Evolutionary conservation across 2,888 invertebrate species (phyloP).

Genomic region (Andrena bicolor): DNA sequence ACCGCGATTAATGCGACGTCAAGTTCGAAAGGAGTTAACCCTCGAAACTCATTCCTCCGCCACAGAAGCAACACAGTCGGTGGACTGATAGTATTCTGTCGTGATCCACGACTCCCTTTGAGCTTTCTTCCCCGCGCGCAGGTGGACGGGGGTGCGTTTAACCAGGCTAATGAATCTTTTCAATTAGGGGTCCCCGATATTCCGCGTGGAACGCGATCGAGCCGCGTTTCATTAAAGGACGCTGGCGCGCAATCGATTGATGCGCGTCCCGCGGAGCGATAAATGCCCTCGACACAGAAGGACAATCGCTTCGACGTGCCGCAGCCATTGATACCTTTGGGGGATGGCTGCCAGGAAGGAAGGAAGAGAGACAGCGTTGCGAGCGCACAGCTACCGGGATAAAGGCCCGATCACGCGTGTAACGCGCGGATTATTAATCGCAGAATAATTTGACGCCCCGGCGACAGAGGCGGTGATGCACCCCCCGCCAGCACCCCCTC

Average conservation of each 20-base stretch:
- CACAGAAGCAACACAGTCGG: not conserved
- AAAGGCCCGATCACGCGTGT: constrained; percentile 83
- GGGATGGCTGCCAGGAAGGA: constrained; percentile 69
- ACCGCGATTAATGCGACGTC: no score
- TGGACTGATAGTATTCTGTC: not conserved
- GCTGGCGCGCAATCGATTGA: constrained; percentile 57
- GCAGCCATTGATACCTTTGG: constrained; percentile 71
- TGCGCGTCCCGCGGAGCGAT: constrained; percentile 67
- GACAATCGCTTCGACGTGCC: constrained; percentile 70
- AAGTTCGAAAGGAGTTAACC: not conserved
- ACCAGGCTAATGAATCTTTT: constrained; percentile 37
- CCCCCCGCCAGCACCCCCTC: constrained; percentile 53
- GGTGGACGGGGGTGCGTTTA: not conserved
- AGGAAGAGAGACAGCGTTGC: constrained; percentile 65
- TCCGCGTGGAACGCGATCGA: constrained; percentile 18
- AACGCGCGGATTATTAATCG: constrained; percentile 84
- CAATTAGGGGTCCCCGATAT: constrained; percentile 27
- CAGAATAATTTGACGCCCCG: constrained; percentile 81
- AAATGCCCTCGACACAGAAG: constrained; percentile 70
- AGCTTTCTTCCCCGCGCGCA: not conserved
- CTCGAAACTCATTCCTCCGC: not conserved
- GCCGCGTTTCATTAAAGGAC: constrained; percentile 65
- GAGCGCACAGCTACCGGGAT: constrained; percentile 59
- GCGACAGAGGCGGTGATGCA: constrained; percentile 66
- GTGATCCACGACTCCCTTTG: not conserved